Evolutionary conservation across 2,888 invertebrate genomes (phyloP).

Genomic region (Autographa gamma): DNA sequence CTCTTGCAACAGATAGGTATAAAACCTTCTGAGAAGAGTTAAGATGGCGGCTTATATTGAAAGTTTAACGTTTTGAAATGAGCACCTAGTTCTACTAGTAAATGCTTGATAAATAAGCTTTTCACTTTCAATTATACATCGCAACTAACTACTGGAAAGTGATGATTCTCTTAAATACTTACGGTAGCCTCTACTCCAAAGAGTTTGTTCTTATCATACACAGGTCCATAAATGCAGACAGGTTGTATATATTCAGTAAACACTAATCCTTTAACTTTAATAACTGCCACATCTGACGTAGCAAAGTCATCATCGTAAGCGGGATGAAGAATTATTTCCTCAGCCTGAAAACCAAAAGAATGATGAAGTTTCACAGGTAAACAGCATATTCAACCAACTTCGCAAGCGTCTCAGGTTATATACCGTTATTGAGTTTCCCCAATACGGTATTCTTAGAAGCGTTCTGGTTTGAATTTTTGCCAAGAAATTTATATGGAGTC

Average conservation of each 20-base stretch:
- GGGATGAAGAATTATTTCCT: conserved; percentile 77
- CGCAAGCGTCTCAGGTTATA: not conserved
- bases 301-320: conserved; percentile 68
- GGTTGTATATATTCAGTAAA: conserved; percentile 82
- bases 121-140: no score
- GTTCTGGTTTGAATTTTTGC: not conserved
- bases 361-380: not conserved
- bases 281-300: conserved; percentile 81
- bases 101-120: no score
- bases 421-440: conserved; percentile 3
- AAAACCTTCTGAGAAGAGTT: not conserved
- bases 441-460: conserved; percentile 4
- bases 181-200: conserved; percentile 78
- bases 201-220: conserved; percentile 75
- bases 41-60: not conserved
- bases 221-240: conserved; percentile 83
- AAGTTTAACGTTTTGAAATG: no score
- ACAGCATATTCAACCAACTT: not conserved
- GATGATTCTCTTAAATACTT: conserved; percentile 37
- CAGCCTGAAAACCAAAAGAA: conserved; percentile 66
- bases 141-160: no score
- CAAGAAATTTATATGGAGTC: conserved; percentile 4
- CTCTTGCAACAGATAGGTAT: not conserved
- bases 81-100: no score
- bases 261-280: conserved; percentile 71